Conservation (phyloP, 2,888 invertebrate species). For the Eledona agricola region DNA sequence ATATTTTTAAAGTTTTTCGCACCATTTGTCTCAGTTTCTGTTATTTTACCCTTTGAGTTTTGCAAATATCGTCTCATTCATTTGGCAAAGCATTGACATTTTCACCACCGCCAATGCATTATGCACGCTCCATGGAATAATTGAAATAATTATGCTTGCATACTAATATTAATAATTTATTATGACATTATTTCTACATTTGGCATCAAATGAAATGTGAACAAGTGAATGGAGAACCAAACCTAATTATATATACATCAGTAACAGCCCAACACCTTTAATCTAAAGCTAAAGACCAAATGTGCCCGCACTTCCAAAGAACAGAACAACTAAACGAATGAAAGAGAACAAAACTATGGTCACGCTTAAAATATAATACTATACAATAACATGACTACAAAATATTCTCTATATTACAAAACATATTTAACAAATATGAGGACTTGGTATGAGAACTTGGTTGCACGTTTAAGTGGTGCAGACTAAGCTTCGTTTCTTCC, state of each 20-base stretch:
- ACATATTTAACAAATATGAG: constrained; percentile 46
- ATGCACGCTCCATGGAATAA: too few relatives aligned
- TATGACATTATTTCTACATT: constrained; percentile 25
- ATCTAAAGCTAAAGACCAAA: constrained; percentile 17
- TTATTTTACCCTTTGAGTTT: too few relatives aligned
- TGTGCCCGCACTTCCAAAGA: too few relatives aligned
- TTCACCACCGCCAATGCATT: too few relatives aligned
- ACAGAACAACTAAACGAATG: constrained; percentile 13
- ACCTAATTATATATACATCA: constrained; percentile 33
- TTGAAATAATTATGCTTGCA: too few relatives aligned
- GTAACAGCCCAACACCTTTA: constrained; percentile 41
- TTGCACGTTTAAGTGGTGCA: constrained; percentile 46
- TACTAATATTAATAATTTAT: constrained; percentile 17
- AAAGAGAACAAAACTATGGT: constrained; percentile 44
- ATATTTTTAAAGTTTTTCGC: too few relatives aligned
- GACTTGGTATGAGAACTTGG: constrained; percentile 48
- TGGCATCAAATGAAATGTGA: constrained; percentile 30
- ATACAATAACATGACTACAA: constrained; percentile 47
- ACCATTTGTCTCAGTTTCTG: too few relatives aligned
- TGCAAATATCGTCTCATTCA: too few relatives aligned
- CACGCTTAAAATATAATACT: constrained; percentile 50
- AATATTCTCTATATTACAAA: constrained; percentile 47
- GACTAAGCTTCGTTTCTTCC: constrained; percentile 44
- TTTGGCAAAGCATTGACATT: too few relatives aligned
- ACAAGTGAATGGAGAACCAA: constrained; percentile 14